Evolutionary conservation across 1,140 invertebrate species (phyloP).

Genomic region (Goniozus legneri): DNA sequence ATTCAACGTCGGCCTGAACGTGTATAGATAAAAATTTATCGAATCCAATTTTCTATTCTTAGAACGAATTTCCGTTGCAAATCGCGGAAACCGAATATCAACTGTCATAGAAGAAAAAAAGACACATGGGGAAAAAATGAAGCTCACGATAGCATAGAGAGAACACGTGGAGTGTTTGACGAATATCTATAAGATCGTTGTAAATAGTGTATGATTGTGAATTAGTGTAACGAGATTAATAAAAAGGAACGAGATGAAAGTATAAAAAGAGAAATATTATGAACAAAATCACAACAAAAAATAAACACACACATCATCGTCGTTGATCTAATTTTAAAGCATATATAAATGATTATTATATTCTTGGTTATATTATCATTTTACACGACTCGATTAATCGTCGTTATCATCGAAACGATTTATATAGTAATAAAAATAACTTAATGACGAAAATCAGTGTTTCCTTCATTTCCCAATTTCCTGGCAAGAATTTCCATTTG

Average conservation of each 20-base stretch:
- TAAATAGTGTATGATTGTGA: conserved; percentile 33
- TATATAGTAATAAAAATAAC: conserved; percentile 16
- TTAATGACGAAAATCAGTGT: not conserved
- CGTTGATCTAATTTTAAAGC: too few species aligned
- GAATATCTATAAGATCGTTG: conserved; percentile 2
- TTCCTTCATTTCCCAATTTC: too few species aligned
- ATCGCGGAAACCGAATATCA: too few species aligned
- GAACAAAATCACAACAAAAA: too few species aligned
- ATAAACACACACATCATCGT: too few species aligned
- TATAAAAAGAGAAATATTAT: conserved; percentile 3
- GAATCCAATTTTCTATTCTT: too few species aligned
- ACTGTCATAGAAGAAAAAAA: not conserved
- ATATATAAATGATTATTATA: too few species aligned
- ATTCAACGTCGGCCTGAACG: too few species aligned
- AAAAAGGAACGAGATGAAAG: conserved; percentile 27
- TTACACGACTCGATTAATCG: conserved; percentile 25
- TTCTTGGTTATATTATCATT: conserved; percentile 23
- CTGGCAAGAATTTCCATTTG: too few species aligned
- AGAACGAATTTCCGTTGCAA: too few species aligned
- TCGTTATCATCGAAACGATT: conserved; percentile 20
- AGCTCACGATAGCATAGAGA: not conserved
- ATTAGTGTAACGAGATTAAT: conserved; percentile 25
- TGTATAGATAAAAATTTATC: too few species aligned
- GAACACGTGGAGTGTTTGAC: not conserved
- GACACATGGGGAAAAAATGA: too few species aligned